Base-by-base conservation (phyloP, 2,113 vertebrate genomes). In the Delphinapterus leucas region DNA sequence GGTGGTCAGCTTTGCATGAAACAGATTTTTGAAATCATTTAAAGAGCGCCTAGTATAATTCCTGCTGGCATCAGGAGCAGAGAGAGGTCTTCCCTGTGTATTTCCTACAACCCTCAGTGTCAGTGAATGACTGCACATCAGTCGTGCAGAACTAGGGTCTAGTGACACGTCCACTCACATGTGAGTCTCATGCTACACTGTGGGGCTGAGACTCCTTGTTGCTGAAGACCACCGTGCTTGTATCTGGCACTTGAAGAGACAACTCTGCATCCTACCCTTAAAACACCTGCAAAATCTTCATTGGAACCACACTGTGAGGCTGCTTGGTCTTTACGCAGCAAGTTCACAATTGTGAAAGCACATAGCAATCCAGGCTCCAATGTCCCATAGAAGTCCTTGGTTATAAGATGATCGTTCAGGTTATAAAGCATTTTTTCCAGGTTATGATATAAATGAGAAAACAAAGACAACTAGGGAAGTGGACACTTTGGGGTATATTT, bases 361-460 rank as follows among this genome's bases (percentile, higher is more conserved):
- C 38, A 8, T 6, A 13, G 44, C 33, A 31, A 0, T 11, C 10
- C 4, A 1, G 55, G 5, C 63, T 20, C 33, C 0, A 5, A 23
- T 9, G 63, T 44, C 44, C 25, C 28, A 1, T 0, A 7, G n/a
- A 21, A 10, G 21, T 41, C 38, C 8, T 33, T 2, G 0, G 23
- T 23, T 23, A 26, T 38, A 53, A n/a, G 28, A 31, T 3, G 31
- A 33, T 65, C 31, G 0, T 84, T 70, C 33, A 25, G 17, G 47
- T 21, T 61, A 65, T 3, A 36, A 44, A 26, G 58, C 25, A 13
- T 20, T 26, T 65, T 47, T 36, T 58, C 47, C 21, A 26, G 49
- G 67, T 53, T 47, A 38, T 2, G 4, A 23, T 3, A 77, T 6
- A 8, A 23, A 73, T 15, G 21, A 84, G 47, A 71, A 88, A 65